Evolutionary conservation across 1,140 invertebrate genomes (phyloP), one percentile per base, ranked within the genome.

Genomic region (Dermatophagoides farinae): DNA sequence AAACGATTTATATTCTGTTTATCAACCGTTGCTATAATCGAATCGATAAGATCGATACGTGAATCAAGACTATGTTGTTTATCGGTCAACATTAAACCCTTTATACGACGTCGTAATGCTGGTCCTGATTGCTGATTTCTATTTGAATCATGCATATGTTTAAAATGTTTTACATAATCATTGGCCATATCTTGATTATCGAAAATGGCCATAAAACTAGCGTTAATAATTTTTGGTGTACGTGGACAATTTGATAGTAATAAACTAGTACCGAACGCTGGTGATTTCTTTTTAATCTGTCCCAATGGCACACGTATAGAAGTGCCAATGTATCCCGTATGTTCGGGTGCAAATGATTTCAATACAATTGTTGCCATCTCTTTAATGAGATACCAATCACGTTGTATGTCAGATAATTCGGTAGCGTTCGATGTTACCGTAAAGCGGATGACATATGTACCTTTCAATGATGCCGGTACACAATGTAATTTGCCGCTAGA

Each of bases 181-280:
- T 80, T 80, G 52, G 90, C 76, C 16, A 87, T 78, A 66, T 88
- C 85, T 57, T 81, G 83, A 39, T 85, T 84, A 68, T 97, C 90
- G 68, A 91, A 90, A 62, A 97, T 84, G 9, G 90, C 91, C 0
- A 86, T 90, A 73, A 92, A 96, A 64, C 87, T 93, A 0, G 88
- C 92, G 67, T 96, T 95, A 9, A 96, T 87, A 20, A 97, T 86
- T 75, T 96, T 96, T 0, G 92, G 91, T 25, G 89, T 93, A 82
- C 93, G 89, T 0, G 91, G 91, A 23, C 86, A 88, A 71, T 96
- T 95, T 64, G 74, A 74, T 11, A 92, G 83, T 25, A 97, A 73
- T 18, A 97, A 75, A 70, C 89, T 95, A 16, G 91, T 90, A 11
- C 91, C 90, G 68, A 93, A 96, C 51, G 86, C 81, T 62, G 85